Conservation (phyloP, 1,140 invertebrate genomes). For the Cydia amplana region DNA sequence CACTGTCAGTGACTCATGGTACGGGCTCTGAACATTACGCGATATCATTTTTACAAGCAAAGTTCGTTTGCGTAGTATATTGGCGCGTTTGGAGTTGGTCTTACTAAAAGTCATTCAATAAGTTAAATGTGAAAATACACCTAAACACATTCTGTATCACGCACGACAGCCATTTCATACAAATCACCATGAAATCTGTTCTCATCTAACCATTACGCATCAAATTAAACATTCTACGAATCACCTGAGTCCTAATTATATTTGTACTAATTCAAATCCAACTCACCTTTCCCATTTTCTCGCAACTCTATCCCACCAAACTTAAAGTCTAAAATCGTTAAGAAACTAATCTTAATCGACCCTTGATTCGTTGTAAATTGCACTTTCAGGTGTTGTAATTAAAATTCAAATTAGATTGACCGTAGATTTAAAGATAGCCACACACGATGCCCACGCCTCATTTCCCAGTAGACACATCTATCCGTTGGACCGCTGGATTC, state of each 20-base stretch:
- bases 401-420: neutral
- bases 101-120: no score
- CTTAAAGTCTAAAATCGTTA: conserved; percentile 5
- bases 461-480: conserved; percentile 15
- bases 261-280: neutral
- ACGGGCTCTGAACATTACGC: no score
- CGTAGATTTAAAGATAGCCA: neutral
- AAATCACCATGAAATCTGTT: neutral
- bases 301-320: neutral
- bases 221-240: conserved; percentile 18
- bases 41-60: no score
- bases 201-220: conserved; percentile 13
- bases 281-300: neutral
- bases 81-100: no score
- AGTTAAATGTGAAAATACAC: no score
- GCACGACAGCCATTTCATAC: neutral
- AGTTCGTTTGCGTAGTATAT: no score
- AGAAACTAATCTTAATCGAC: neutral
- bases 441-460: conserved; percentile 14
- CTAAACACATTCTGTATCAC: no score
- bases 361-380: neutral
- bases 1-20: no score
- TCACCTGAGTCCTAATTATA: conserved; percentile 18
- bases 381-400: neutral
- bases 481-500: conserved; percentile 14